phyloP scores from a whole-genome alignment of 2,888 invertebrate species.

The Brenthis daphne region DNA sequence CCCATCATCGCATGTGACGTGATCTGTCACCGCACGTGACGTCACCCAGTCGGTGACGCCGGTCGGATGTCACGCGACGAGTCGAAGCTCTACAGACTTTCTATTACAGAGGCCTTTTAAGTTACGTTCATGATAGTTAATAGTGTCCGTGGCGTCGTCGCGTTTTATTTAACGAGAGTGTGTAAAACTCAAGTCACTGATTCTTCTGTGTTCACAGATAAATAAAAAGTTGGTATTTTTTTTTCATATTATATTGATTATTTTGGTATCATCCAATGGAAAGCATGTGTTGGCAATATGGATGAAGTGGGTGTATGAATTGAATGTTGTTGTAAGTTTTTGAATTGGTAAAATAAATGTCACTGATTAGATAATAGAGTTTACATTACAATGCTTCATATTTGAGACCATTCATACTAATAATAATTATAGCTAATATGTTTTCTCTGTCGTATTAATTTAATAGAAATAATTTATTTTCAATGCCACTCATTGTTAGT shows the following conservation, averaged over 20 bases:
- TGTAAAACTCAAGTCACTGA: slow-evolving; percentile 47
- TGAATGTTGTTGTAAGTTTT: slow-evolving; percentile 11
- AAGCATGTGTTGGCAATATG: background rate
- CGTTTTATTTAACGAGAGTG: slow-evolving; percentile 31
- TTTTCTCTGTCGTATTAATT: slow-evolving; percentile 3
- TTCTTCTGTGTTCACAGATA: slow-evolving; percentile 47
- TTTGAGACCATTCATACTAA: too few species aligned
- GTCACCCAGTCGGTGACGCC: too few species aligned
- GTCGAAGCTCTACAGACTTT: slow-evolving; percentile 38
- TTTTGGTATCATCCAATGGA: slow-evolving; percentile 28
- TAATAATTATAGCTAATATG: too few species aligned
- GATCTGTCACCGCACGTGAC: too few species aligned
- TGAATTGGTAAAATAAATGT: slow-evolving; percentile 16
- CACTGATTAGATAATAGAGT: slow-evolving; percentile 5
- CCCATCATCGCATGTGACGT: background rate
- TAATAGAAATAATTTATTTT: slow-evolving; percentile 15
- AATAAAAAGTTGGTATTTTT: slow-evolving; percentile 29
- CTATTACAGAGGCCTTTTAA: slow-evolving; percentile 56
- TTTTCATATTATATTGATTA: slow-evolving; percentile 39
- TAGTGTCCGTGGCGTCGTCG: slow-evolving; percentile 28
- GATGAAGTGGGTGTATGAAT: slow-evolving; percentile 8
- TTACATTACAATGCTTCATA: too few species aligned
- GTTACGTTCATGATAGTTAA: slow-evolving; percentile 43
- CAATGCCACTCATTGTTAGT: background rate
- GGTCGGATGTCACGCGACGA: slow-evolving; percentile 4